Percentiles rank a stretch among this genome's conserved stretches.
These are phyloP conservation scores for Hemichromis elongatus DNA, from an alignment of 2,113 vertebrate genomes.

Conservation along the genomic window DNA sequence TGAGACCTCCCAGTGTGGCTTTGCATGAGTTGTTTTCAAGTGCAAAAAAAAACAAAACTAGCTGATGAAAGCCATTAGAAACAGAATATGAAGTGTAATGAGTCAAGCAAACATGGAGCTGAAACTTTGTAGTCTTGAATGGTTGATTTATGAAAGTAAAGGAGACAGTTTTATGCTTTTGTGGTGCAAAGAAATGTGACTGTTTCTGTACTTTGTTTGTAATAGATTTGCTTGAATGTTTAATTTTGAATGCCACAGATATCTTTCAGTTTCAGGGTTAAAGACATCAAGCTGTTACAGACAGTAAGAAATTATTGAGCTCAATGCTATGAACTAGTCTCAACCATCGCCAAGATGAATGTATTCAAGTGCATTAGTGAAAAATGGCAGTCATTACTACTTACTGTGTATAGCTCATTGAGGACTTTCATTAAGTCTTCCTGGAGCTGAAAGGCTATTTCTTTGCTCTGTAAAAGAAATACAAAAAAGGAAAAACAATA, in stretches of 20 bases:
- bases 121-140: background rate
- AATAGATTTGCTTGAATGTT: background rate
- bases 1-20: background rate
- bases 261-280: background rate
- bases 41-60: background rate
- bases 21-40: background rate
- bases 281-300: background rate
- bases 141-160: background rate
- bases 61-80: constrained; percentile 1
- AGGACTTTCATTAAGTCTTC: constrained; percentile 99
- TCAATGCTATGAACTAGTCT: background rate
- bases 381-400: constrained; percentile 45
- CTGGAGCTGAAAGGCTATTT: constrained; percentile 95
- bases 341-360: background rate
- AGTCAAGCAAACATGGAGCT: background rate
- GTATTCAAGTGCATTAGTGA: background rate
- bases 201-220: background rate
- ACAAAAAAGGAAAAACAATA: background rate
- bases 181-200: background rate
- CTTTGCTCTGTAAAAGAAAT: constrained; percentile 87
- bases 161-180: background rate
- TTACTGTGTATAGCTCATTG: constrained; percentile 98
- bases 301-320: background rate
- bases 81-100: background rate
- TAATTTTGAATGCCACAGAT: background rate